phyloP scores from a whole-genome alignment of 2,113 vertebrate genomes.

The Himantopus leucocephalus region DNA sequence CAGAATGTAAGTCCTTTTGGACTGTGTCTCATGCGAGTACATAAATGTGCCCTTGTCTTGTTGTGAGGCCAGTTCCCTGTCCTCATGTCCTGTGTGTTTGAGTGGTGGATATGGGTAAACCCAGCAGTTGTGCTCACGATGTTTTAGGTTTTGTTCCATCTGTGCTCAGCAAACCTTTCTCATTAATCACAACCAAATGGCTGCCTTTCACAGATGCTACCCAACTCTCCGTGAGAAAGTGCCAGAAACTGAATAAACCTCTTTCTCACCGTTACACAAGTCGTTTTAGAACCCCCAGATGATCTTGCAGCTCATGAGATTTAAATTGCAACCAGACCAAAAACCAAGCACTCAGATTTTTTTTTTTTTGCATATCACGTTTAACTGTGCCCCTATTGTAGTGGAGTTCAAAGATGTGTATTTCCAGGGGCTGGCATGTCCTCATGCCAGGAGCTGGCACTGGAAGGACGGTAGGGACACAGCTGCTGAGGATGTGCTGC shows the following conservation, averaged over 20 bases:
- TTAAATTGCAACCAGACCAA: not conserved
- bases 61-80: not conserved
- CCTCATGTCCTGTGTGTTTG: not conserved
- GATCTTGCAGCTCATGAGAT: not conserved
- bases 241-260: slow-evolving; percentile 6
- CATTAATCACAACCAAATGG: slow-evolving; percentile 9
- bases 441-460: not conserved
- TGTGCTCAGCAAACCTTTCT: slow-evolving; percentile 1
- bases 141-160: not conserved
- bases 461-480: not conserved
- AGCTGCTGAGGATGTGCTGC: slow-evolving; percentile 6
- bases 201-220: slow-evolving; percentile 23
- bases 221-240: not conserved
- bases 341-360: not conserved
- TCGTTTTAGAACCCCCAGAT: not conserved
- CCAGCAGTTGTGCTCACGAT: not conserved
- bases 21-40: not conserved
- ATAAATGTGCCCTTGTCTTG: not conserved
- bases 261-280: not conserved
- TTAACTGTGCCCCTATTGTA: not conserved
- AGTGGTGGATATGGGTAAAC: not conserved
- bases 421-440: not conserved
- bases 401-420: not conserved
- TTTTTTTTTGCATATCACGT: not conserved
- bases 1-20: not conserved